These are phyloP conservation scores for Nothoprocta pentlandii DNA, from an alignment of 2,113 vertebrate genomes.

Conservation along the genomic window DNA sequence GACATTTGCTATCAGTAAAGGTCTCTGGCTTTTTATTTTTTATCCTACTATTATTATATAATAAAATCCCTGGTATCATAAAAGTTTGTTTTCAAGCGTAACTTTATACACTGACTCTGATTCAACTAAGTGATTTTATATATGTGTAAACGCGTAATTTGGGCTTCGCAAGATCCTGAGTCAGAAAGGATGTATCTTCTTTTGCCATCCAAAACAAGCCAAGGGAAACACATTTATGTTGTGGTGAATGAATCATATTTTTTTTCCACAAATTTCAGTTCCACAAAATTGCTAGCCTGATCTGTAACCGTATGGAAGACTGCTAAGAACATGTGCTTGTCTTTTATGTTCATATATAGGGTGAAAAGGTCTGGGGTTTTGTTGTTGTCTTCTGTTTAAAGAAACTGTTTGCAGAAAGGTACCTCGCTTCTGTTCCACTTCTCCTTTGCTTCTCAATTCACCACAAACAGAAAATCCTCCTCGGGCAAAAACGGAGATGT, in stretches of 20 bases:
- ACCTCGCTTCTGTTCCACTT: not conserved
- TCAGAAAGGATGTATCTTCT: not conserved
- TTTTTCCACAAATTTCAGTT: not conserved
- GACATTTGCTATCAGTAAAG: not conserved
- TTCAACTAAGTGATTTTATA: not conserved
- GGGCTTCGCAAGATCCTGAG: not conserved
- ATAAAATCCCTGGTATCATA: not conserved
- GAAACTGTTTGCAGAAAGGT: not conserved
- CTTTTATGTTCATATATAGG: not conserved
- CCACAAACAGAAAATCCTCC: slow-evolving; percentile 1
- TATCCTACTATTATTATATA: not conserved
- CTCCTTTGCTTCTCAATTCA: not conserved
- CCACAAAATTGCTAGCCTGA: not conserved
- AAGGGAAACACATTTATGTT: not conserved
- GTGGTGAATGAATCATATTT: not conserved
- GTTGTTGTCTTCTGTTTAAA: not conserved
- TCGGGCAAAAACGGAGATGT: not conserved
- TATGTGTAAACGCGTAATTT: not conserved
- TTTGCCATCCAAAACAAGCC: not conserved
- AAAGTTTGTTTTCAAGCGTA: not conserved
- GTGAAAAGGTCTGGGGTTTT: not conserved
- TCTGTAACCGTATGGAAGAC: not conserved
- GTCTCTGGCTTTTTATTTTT: not conserved
- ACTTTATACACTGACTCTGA: not conserved
- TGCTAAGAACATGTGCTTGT: not conserved